Base-by-base conservation (phyloP, 2,888 invertebrate species). In the Mesoligia furuncula region DNA sequence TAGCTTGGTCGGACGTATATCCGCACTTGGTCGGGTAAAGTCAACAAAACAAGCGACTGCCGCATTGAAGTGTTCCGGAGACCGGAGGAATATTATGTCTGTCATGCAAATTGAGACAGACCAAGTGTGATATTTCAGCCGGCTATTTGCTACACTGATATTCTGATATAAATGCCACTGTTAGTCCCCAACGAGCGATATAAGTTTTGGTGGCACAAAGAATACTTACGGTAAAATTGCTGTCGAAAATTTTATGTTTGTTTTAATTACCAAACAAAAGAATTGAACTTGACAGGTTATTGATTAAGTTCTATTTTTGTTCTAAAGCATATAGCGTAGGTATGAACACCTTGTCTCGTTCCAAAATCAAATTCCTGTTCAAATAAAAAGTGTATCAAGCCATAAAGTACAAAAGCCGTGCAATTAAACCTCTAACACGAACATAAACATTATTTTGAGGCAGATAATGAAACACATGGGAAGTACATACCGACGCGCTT, bases 401-500 rank as follows among this genome's bases (percentile, higher is more conserved):
- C 72, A 61, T 83, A 64, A 75, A 77, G 61, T 81, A 69, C 36
- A 51, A 54, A 36, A 75, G 45, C 72, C n/a, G 72, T 75, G 73
- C 66, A 82, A 83, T 85, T 57, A 75, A 75, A 83, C 81, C 70
- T 78, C 7, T 62, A 84, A 76, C 51, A 42, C 61, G 66, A 75
- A 81, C 77, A 83, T 89, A 91, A 91, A 90, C 87, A 90, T 59
- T 51, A 73, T 36, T 69, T 65, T 64, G n/a, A 51, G 39, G 31
- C 45, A 48, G 42, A 27, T 31, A 71, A 17, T 27, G 24, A 20
- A 64, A 67, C 57, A 72, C 57, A 36, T 15, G 54, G 42, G 9
- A 36, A 48, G 39, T 76, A 94, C 95, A 92, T 70, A 96, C 96
- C 96, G 88, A 93, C 94, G 77, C 96, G 91, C 80, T 95, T 94